Evolutionary conservation across 2,797 vertebrate genomes (phyloP).

Genomic region (Enteromius viviparus): DNA sequence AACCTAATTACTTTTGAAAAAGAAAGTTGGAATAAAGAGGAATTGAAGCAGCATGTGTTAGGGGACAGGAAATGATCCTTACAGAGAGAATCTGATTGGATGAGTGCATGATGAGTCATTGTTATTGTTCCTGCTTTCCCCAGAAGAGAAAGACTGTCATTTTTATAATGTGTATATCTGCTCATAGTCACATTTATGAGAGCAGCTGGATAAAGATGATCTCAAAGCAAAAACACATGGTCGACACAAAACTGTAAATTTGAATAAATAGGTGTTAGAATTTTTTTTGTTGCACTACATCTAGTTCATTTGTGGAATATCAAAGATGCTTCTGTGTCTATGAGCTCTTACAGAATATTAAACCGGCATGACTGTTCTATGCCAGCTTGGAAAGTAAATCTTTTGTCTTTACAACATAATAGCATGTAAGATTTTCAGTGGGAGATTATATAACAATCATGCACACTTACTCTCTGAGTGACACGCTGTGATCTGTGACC

Average conservation of each 20-base stretch:
- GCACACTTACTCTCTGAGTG: not conserved
- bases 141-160: not conserved
- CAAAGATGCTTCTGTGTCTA: not conserved
- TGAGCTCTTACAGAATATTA: not conserved
- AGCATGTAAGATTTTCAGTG: not conserved
- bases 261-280: not conserved
- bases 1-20: not conserved
- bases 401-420: constrained; percentile 42
- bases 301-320: not conserved
- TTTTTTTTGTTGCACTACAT: not conserved
- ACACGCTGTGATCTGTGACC: constrained; percentile 14
- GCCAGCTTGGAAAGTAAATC: not conserved
- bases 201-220: too few relatives aligned
- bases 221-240: not conserved
- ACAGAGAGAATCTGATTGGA: not conserved
- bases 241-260: not conserved
- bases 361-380: not conserved
- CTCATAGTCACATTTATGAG: not conserved
- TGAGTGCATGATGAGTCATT: not conserved
- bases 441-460: constrained; percentile 16
- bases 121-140: not conserved
- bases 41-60: not conserved
- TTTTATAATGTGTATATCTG: not conserved
- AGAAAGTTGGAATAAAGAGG: not conserved
- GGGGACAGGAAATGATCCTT: not conserved